Conservation (phyloP, 1,140 invertebrate genomes). For the Druon quercuslanigerum region DNA sequence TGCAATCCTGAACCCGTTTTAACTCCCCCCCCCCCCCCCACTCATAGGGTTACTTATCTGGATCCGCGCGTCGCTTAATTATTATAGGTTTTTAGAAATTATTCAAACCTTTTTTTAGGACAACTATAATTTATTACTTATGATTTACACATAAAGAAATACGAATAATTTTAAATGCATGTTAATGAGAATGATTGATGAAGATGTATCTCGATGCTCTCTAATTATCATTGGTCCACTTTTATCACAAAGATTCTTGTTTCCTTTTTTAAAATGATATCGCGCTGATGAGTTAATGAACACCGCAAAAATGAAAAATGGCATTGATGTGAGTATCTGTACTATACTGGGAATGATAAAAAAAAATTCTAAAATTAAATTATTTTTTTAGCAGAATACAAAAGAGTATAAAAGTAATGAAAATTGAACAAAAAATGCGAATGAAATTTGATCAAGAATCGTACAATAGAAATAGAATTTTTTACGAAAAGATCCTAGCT, state of each 20-base stretch:
- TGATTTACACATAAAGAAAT: not conserved
- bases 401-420: not conserved
- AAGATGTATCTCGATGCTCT: constrained; percentile 1
- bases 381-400: not conserved
- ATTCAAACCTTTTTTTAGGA: too few relatives aligned
- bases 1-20: too few relatives aligned
- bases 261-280: not conserved
- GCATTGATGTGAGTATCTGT: constrained; percentile 8
- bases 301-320: constrained; percentile 17
- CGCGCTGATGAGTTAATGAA: constrained; percentile 3
- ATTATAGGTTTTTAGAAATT: too few relatives aligned
- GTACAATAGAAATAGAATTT: not conserved
- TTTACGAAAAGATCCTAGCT: constrained; percentile 4
- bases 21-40: too few relatives aligned
- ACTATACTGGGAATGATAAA: not conserved
- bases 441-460: not conserved
- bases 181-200: not conserved
- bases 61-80: too few relatives aligned
- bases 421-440: not conserved
- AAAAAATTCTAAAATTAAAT: not conserved
- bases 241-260: not conserved
- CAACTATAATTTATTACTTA: constrained; percentile 12
- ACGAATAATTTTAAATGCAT: not conserved
- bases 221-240: not conserved
- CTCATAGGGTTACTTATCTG: too few relatives aligned